These are phyloP conservation scores for Zosterops hypoxanthus DNA, from an alignment of 2,113 vertebrate genomes.

Conservation along the genomic window DNA sequence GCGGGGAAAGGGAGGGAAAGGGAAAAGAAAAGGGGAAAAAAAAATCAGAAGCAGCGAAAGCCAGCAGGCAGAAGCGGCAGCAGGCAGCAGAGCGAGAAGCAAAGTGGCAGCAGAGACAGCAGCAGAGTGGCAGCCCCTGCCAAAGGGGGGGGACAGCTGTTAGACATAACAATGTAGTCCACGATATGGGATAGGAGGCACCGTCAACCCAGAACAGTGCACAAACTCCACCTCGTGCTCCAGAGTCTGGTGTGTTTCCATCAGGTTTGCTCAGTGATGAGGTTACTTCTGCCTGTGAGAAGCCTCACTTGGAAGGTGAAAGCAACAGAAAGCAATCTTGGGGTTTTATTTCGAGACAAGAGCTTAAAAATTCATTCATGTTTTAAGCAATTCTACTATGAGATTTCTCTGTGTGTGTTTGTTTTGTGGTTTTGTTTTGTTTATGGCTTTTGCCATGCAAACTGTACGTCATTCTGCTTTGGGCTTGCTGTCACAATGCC, in stretches of 20 bases:
- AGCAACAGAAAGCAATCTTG: neutral
- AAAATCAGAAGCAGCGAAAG: too few relatives aligned
- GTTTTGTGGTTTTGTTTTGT: neutral
- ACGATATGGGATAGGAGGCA: too few relatives aligned
- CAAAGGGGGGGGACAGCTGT: too few relatives aligned
- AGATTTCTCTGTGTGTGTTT: neutral
- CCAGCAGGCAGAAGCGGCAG: too few relatives aligned
- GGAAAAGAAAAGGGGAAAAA: too few relatives aligned
- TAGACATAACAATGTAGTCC: too few relatives aligned
- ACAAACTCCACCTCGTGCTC: neutral
- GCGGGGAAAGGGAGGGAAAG: too few relatives aligned
- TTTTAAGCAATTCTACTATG: neutral
- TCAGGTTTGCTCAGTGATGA: neutral
- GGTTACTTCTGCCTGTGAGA: constrained; percentile 3
- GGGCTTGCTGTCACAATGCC: neutral
- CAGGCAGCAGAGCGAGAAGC: too few relatives aligned
- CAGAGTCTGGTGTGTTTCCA: neutral
- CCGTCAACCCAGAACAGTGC: too few relatives aligned
- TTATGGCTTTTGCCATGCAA: neutral
- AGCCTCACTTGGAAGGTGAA: constrained; percentile 14
- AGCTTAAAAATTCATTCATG: neutral
- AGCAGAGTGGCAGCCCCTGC: too few relatives aligned
- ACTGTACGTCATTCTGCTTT: neutral
- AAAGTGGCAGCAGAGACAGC: too few relatives aligned
- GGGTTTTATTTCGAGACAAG: neutral